Percentiles rank a stretch among this genome's conserved stretches.
Evolutionary conservation across 2,888 invertebrate species (phyloP).

Genomic region (Rhopalosiphum nymphaeae): DNA sequence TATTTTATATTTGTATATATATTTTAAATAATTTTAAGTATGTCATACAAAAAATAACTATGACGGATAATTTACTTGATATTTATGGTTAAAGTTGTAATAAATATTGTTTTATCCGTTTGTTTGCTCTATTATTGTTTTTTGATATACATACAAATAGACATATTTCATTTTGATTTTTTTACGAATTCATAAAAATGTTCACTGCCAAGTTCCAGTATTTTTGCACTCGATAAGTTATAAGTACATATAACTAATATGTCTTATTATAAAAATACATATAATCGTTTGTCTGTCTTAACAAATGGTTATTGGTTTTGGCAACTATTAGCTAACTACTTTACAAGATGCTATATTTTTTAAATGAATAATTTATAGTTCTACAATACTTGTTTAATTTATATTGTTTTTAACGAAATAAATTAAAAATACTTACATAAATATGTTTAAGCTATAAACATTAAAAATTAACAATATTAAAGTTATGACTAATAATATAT

Average conservation of each 20-base stretch:
- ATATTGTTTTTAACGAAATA: not conserved
- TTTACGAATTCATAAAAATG: constrained; percentile 9
- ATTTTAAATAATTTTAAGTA: not conserved
- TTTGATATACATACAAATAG: not conserved
- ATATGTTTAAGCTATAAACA: not conserved
- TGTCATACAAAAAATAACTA: not conserved
- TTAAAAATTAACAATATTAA: not conserved
- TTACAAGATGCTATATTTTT: not conserved
- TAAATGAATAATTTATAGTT: not conserved
- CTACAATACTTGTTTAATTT: not conserved
- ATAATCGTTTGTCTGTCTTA: constrained; percentile 28
- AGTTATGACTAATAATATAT: not conserved
- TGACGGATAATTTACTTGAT: not conserved
- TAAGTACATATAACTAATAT: not conserved
- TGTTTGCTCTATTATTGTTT: constrained; percentile 22
- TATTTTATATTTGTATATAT: not conserved
- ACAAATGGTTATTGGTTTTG: constrained; percentile 50
- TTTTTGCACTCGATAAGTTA: not conserved
- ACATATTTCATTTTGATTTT: constrained; percentile 25
- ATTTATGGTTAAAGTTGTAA: not conserved
- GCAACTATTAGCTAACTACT: constrained; percentile 17
- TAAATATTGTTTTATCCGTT: constrained; percentile 19
- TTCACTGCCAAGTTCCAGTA: constrained; percentile 16
- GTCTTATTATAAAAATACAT: not conserved
- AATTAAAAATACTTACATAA: not conserved